These are phyloP conservation scores for Centropyge bicolor DNA, from an alignment of 2,797 vertebrate genomes.

Conservation along the genomic window DNA sequence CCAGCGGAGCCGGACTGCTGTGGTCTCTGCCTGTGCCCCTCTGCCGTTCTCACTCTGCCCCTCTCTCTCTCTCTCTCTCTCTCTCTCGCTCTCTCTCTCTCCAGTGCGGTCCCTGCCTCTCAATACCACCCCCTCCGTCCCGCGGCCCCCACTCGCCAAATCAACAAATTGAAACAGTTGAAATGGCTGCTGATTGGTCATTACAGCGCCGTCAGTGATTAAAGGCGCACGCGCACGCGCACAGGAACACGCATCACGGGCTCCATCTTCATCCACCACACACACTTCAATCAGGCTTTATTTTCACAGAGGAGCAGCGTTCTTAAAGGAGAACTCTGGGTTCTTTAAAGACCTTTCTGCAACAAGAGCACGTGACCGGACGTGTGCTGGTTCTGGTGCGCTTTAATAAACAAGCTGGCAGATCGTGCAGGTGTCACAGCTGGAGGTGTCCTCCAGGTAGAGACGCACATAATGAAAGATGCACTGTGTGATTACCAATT, in stretches of 20 bases:
- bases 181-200: conserved; percentile 68
- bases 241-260: neutral
- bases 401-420: neutral
- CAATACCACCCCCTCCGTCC: neutral
- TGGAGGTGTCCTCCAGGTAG: neutral
- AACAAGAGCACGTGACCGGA: neutral
- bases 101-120: neutral
- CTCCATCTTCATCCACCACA: neutral
- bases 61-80: neutral
- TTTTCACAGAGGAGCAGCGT: neutral
- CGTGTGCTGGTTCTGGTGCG: neutral
- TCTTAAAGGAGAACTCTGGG: neutral
- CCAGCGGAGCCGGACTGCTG: conserved; percentile 27
- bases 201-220: conserved; percentile 30
- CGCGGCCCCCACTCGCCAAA: conserved; percentile 22
- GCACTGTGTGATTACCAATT: neutral
- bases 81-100: conserved; percentile 9
- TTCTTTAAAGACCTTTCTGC: conserved; percentile 6
- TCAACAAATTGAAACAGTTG: conserved; percentile 58
- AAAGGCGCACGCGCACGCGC: neutral
- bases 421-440: neutral
- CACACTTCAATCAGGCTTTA: conserved; percentile 20
- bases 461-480: no score
- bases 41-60: neutral
- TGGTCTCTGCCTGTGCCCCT: neutral